Conservation (phyloP, 2,797 vertebrate genomes). For the Channa striata region DNA sequence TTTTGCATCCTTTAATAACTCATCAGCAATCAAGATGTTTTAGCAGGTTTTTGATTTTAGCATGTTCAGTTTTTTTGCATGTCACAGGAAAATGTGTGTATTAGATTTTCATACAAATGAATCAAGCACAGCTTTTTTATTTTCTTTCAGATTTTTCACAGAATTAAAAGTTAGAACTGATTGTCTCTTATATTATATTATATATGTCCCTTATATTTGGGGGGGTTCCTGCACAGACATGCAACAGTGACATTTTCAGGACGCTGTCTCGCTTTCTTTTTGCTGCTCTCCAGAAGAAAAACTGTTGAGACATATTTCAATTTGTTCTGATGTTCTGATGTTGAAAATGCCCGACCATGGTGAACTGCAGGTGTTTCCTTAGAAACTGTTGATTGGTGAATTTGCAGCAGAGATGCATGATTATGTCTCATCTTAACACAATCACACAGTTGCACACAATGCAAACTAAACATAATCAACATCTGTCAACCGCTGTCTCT, state of each 20-base stretch:
- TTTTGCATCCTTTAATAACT: too few species aligned
- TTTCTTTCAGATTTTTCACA: too few species aligned
- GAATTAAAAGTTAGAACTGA: too few species aligned
- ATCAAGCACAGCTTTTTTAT: too few species aligned
- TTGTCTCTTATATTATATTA: too few species aligned
- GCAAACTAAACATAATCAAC: constrained; percentile 1
- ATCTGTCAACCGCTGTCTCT: constrained; percentile 7
- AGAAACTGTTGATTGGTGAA: constrained; percentile 21
- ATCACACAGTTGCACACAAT: constrained; percentile 7
- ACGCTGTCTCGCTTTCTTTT: not conserved
- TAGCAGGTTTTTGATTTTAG: too few species aligned
- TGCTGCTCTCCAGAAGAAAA: not conserved
- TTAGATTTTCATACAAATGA: too few species aligned
- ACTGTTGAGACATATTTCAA: not conserved
- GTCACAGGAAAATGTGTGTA: too few species aligned
- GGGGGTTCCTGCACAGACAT: too few species aligned
- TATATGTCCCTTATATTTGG: too few species aligned
- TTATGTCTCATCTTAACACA: constrained; percentile 15
- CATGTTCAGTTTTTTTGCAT: too few species aligned
- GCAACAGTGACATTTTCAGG: not conserved
- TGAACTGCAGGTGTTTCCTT: constrained; percentile 3
- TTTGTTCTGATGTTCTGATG: not conserved
- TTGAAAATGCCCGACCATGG: not conserved
- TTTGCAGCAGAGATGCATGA: constrained; percentile 26
- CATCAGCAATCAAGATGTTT: too few species aligned